Percentiles rank a stretch among this genome's conserved stretches.
These are phyloP conservation scores for Ia io DNA, from an alignment of 2,113 vertebrate species.

Conservation along the genomic window DNA sequence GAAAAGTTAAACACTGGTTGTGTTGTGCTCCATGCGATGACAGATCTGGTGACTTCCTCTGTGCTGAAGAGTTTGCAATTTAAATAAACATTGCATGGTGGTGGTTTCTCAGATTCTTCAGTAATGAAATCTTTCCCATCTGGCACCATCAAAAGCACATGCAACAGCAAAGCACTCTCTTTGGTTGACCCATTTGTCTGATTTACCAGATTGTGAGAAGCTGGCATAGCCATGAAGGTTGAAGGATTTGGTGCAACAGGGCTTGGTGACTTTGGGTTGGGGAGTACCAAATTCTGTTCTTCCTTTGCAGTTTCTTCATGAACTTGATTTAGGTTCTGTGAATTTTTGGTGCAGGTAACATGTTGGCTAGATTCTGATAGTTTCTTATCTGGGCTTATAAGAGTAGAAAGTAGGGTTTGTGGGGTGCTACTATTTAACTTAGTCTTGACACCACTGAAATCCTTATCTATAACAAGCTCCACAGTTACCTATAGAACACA, in stretches of 20 bases:
- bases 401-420: background rate
- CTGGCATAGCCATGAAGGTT: background rate
- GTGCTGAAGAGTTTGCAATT: slow-evolving; percentile 93
- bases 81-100: slow-evolving; percentile 89
- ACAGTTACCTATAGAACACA: slow-evolving; percentile 86
- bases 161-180: slow-evolving; percentile 83
- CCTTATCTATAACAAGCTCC: slow-evolving; percentile 84
- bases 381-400: slow-evolving; percentile 57
- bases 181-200: background rate
- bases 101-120: slow-evolving; percentile 52
- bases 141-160: slow-evolving; percentile 92
- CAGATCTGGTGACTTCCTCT: slow-evolving; percentile 87
- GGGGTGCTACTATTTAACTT: background rate
- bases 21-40: slow-evolving; percentile 87
- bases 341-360: background rate
- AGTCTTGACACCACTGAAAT: slow-evolving; percentile 49
- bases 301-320: background rate
- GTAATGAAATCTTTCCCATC: slow-evolving; percentile 89
- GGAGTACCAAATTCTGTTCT: slow-evolving; percentile 28
- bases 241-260: background rate
- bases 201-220: background rate
- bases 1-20: slow-evolving; percentile 90
- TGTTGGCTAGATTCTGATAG: slow-evolving; percentile 5
- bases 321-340: background rate
- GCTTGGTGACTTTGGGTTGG: background rate